Evolutionary conservation across 1,140 invertebrate species (phyloP).

Genomic region (Melanaphis sacchari): DNA sequence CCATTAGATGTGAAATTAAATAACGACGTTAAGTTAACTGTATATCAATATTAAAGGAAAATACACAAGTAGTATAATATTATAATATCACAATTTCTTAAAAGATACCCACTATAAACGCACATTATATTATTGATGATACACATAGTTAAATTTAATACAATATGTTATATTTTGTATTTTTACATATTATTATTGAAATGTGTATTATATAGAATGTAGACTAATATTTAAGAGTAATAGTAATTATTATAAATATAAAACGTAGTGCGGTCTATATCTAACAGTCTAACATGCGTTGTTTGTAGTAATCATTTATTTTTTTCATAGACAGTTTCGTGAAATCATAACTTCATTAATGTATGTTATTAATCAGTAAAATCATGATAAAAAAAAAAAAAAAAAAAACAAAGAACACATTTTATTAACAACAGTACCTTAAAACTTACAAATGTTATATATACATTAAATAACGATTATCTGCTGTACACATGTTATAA

Average conservation of each 20-base stretch:
- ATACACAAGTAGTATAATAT: neutral
- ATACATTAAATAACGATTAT: neutral
- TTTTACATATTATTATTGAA: neutral
- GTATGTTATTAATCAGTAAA: neutral
- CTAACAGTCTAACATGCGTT: neutral
- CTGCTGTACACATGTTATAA: no score
- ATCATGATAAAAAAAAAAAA: neutral
- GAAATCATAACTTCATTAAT: neutral
- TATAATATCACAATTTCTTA: neutral
- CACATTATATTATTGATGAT: neutral
- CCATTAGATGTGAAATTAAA: neutral
- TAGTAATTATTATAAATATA: neutral
- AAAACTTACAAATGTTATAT: neutral
- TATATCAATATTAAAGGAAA: neutral
- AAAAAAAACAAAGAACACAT: neutral
- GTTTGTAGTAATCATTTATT: neutral
- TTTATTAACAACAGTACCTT: neutral
- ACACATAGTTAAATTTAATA: neutral
- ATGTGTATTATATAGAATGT: neutral
- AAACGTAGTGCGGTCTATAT: neutral
- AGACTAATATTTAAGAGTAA: neutral
- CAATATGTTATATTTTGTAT: neutral
- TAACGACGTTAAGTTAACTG: no score
- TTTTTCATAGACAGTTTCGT: neutral
- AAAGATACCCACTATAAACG: neutral